phyloP scores from a whole-genome alignment of 2,797 vertebrate genomes.

The Tadarida brasiliensis region DNA sequence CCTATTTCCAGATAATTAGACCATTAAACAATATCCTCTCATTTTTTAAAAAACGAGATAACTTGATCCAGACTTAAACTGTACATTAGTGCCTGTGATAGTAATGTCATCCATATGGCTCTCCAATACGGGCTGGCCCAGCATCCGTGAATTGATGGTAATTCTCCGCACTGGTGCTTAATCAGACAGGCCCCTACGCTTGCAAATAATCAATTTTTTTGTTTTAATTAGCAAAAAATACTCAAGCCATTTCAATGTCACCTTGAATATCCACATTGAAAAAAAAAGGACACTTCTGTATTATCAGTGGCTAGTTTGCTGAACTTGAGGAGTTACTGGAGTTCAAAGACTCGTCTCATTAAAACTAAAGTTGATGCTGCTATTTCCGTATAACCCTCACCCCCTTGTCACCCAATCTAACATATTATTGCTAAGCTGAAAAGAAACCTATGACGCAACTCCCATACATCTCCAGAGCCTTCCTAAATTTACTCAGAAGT shows the following conservation, averaged over 20 bases:
- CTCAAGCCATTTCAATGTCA: not conserved
- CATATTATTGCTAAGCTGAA: not conserved
- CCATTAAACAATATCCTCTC: not conserved
- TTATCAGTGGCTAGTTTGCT: not conserved
- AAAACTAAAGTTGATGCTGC: not conserved
- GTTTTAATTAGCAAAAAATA: conserved; percentile 46
- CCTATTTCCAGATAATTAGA: conserved; percentile 37
- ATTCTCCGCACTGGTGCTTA: not conserved
- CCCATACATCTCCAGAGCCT: not conserved
- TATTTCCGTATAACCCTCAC: not conserved
- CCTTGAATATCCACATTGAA: not conserved
- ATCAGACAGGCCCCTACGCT: conserved; percentile 2
- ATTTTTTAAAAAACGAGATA: conserved; percentile 22
- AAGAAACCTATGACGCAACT: not conserved
- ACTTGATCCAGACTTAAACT: conserved; percentile 47
- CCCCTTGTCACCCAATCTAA: not conserved
- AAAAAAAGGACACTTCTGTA: not conserved
- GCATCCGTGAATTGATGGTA: not conserved
- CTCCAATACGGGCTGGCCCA: not conserved
- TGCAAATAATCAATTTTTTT: conserved; percentile 47
- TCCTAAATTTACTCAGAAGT: conserved; percentile 10
- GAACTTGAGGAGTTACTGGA: not conserved
- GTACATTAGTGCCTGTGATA: not conserved
- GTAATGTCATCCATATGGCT: not conserved
- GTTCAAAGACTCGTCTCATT: conserved; percentile 24